These are phyloP conservation scores for Matsumurasca onukii DNA, from an alignment of 1,140 invertebrate genomes.

Conservation along the genomic window DNA sequence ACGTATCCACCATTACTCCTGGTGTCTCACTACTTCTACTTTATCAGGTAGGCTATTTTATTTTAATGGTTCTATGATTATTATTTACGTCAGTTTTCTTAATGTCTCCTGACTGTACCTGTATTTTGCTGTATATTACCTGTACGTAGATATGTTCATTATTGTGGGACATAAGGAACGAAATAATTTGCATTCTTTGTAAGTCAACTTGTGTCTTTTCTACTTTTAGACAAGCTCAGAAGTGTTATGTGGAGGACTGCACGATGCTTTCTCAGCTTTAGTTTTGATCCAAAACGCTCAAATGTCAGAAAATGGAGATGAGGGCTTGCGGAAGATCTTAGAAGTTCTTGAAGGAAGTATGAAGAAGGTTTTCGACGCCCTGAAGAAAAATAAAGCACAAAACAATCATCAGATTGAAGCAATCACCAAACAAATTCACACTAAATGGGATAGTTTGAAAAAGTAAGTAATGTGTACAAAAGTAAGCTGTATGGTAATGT, in stretches of 20 bases:
- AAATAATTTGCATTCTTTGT: too few relatives aligned
- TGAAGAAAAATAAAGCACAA: conserved; percentile 58
- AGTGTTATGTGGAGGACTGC: conserved; percentile 49
- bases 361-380: conserved; percentile 60
- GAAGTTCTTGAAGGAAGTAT: conserved; percentile 61
- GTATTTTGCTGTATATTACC: too few relatives aligned
- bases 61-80: too few relatives aligned
- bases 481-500: background rate
- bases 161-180: too few relatives aligned
- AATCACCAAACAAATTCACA: conserved; percentile 58
- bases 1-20: conserved; percentile 60
- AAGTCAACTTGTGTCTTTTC: too few relatives aligned
- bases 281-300: conserved; percentile 59
- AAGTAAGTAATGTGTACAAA: conserved; percentile 21
- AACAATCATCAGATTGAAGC: conserved; percentile 56
- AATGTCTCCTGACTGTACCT: too few relatives aligned
- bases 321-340: conserved; percentile 59
- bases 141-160: too few relatives aligned
- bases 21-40: conserved; percentile 67
- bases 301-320: conserved; percentile 53
- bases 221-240: conserved; percentile 39
- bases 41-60: conserved; percentile 69
- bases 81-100: too few relatives aligned
- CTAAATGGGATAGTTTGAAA: conserved; percentile 57
- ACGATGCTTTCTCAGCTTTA: conserved; percentile 61